A percentile compares a stretch with the other conserved stretches of the same genome.
phyloP scores from a whole-genome alignment of 37 sponge, comb jelly and placozoan species.

The Axinella damicornis region DNA sequence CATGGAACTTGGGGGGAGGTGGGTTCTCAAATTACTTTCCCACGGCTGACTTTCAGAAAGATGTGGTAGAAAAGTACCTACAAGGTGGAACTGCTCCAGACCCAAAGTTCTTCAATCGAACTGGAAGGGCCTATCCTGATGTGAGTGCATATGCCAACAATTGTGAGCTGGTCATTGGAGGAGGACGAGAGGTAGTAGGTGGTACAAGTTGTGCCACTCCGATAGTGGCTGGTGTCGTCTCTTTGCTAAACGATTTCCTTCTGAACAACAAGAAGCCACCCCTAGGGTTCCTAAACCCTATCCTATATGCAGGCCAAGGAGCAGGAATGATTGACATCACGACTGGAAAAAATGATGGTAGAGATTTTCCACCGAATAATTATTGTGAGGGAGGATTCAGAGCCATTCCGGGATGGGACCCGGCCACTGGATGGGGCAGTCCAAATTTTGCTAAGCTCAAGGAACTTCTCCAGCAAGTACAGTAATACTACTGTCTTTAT shows the following conservation, averaged over 20 bases:
- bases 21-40: constrained; percentile 87
- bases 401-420: constrained; percentile 79
- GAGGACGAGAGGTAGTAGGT: constrained; percentile 34
- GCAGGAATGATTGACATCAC: constrained; percentile 80
- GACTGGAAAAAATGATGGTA: constrained; percentile 32
- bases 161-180: constrained; percentile 4
- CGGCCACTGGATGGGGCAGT: constrained; percentile 80
- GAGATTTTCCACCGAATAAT: not conserved
- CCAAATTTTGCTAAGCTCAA: constrained; percentile 65
- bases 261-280: constrained; percentile 63
- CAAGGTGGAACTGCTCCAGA: constrained; percentile 61
- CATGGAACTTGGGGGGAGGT: constrained; percentile 76
- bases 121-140: constrained; percentile 92
- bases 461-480: too few species aligned
- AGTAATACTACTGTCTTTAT: too few species aligned
- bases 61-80: constrained; percentile 77
- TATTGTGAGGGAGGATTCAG: too few species aligned
- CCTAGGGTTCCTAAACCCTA: constrained; percentile 94
- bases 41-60: constrained; percentile 86
- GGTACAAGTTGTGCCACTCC: constrained; percentile 86
- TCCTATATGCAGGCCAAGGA: constrained; percentile 75
- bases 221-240: constrained; percentile 82
- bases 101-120: constrained; percentile 70
- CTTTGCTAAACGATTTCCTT: constrained; percentile 87
- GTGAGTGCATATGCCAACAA: constrained; percentile 72